Percentiles rank a stretch among this genome's conserved stretches.
These are phyloP conservation scores for Clavelina lepadiformis DNA, from an alignment of 23 tunicate genomes.

Conservation along the genomic window DNA sequence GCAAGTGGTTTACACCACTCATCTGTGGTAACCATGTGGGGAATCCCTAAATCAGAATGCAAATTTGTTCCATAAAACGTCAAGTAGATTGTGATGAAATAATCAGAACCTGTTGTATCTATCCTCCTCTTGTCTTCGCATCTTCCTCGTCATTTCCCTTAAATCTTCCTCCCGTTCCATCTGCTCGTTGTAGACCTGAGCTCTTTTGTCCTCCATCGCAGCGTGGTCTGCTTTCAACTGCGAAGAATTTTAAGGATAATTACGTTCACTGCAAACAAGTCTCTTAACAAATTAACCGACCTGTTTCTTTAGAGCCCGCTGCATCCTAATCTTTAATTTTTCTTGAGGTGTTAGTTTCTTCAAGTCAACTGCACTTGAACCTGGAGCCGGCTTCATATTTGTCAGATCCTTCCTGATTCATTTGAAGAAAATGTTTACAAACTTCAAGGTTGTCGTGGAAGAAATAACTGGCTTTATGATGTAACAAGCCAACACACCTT, in stretches of 20 bases:
- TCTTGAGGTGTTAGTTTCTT: conserved; percentile 85
- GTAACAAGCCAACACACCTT: too few relatives aligned
- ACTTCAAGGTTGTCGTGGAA: too few relatives aligned
- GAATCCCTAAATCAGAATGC: too few relatives aligned
- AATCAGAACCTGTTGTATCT: conserved; percentile 10
- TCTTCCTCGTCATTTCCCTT: conserved; percentile 71
- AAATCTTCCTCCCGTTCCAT: conserved; percentile 75
- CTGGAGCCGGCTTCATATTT: too few relatives aligned
- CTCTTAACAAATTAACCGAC: conserved; percentile 3
- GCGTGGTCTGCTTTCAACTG: conserved; percentile 74
- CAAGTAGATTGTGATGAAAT: too few relatives aligned
- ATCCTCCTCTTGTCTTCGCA: conserved; percentile 31
- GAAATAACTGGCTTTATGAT: too few relatives aligned
- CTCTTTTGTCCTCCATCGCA: conserved; percentile 70
- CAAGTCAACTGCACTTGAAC: not conserved
- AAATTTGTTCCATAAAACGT: too few relatives aligned
- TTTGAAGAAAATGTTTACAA: too few relatives aligned
- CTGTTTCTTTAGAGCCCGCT: conserved; percentile 92
- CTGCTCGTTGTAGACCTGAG: conserved; percentile 54
- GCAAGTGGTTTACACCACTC: too few relatives aligned
- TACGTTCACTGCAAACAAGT: not conserved
- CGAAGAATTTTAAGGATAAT: not conserved
- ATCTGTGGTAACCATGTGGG: too few relatives aligned
- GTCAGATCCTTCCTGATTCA: too few relatives aligned
- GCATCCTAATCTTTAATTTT: conserved; percentile 85